A percentile compares a stretch with the other conserved stretches of the same genome.
Evolutionary conservation across 2,888 invertebrate species (phyloP).

Genomic region (Polyploca ridens): DNA sequence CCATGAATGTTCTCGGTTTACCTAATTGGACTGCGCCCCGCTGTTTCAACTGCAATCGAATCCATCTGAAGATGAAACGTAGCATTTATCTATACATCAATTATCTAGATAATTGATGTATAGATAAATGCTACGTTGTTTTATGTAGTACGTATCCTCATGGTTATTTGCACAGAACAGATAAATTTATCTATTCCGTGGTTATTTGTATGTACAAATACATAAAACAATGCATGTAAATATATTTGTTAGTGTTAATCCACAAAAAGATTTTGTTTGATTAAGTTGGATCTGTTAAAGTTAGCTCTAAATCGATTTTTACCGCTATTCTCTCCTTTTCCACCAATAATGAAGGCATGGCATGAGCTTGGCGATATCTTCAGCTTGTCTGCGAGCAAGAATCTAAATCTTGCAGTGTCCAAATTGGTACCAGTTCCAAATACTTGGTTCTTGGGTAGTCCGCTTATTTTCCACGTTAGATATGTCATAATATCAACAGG

Average conservation of each 20-base stretch:
- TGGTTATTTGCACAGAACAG: no score
- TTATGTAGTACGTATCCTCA: no score
- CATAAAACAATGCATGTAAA: no score
- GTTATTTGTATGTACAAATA: no score
- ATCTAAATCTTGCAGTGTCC: constrained; percentile 93
- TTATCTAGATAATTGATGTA: no score
- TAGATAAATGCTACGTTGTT: no score
- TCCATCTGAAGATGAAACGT: constrained; percentile 12
- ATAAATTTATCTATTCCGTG: no score
- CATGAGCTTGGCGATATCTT: constrained; percentile 90
- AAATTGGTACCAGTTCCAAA: constrained; percentile 94
- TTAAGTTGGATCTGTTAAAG: no score
- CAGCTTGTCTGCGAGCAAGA: constrained; percentile 89
- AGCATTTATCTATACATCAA: background rate
- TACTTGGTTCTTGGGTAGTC: constrained; percentile 90
- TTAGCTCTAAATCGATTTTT: constrained; percentile 19
- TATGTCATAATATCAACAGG: constrained; percentile 94
- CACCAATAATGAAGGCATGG: constrained; percentile 94
- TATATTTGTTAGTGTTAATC: no score
- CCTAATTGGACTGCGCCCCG: no score
- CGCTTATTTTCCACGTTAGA: constrained; percentile 93
- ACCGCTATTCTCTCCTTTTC: constrained; percentile 93
- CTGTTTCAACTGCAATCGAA: no score
- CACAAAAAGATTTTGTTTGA: no score
- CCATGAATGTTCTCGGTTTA: background rate